Evolutionary conservation across 2,888 invertebrate genomes (phyloP).

Genomic region (Seira ritae): DNA sequence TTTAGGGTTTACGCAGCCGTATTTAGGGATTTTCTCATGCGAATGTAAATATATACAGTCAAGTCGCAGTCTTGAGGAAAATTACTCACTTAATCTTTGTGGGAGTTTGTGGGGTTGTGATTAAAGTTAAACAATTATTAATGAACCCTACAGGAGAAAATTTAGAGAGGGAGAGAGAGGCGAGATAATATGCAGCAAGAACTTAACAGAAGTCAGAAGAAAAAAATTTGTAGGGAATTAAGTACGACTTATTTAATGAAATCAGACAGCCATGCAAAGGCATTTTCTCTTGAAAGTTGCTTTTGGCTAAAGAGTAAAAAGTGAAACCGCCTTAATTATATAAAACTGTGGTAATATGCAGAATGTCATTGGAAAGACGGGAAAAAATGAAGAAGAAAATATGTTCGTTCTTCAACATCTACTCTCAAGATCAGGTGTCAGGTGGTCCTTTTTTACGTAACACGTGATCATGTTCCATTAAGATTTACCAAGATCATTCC

Average conservation of each 20-base stretch:
- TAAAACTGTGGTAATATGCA: neutral
- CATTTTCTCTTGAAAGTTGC: neutral
- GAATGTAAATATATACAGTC: neutral
- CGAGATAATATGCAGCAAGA: no score
- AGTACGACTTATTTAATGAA: slow-evolving; percentile 36
- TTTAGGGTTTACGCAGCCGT: neutral
- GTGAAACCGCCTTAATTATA: neutral
- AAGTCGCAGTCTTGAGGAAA: neutral
- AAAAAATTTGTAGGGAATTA: slow-evolving; percentile 17
- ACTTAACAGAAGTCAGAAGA: neutral
- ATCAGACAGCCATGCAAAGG: slow-evolving; percentile 27
- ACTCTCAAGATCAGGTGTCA: slow-evolving; percentile 29
- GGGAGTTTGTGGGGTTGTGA: neutral
- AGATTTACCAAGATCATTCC: neutral
- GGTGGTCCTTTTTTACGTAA: slow-evolving; percentile 31
- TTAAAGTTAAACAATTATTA: neutral
- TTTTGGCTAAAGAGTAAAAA: no score
- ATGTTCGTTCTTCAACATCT: neutral
- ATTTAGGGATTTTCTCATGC: no score
- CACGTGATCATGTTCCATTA: neutral
- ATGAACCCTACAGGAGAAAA: neutral
- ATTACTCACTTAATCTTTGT: neutral
- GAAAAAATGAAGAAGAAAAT: no score
- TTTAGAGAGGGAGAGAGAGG: neutral
- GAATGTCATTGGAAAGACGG: neutral